Evolutionary conservation across 2,888 invertebrate genomes (phyloP).

Genomic region (Anthophora plumipes): DNA sequence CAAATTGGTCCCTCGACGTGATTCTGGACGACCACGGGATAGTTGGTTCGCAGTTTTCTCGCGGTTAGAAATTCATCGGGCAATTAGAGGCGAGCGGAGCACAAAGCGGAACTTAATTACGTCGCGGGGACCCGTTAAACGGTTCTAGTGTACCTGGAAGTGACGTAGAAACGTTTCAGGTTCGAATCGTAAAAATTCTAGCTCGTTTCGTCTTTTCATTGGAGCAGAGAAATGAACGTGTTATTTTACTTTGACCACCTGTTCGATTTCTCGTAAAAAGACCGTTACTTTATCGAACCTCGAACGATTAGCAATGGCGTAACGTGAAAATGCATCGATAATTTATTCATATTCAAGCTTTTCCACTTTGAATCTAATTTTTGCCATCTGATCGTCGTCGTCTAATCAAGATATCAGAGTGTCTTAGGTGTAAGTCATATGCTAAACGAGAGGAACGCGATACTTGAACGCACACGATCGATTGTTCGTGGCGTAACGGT

Average conservation of each 20-base stretch:
- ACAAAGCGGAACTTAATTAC: slow-evolving; percentile 80
- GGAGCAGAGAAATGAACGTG: slow-evolving; percentile 33
- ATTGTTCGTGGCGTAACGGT: slow-evolving; percentile 66
- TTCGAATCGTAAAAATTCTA: slow-evolving; percentile 34
- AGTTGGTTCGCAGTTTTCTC: slow-evolving; percentile 12
- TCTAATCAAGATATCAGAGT: slow-evolving; percentile 66
- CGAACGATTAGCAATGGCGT: too few relatives aligned
- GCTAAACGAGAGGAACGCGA: slow-evolving; percentile 54
- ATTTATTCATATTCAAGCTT: too few relatives aligned
- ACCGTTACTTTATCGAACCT: too few relatives aligned
- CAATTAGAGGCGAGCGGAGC: slow-evolving; percentile 75
- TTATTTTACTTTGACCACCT: too few relatives aligned
- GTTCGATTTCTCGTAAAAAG: too few relatives aligned
- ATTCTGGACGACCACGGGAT: not conserved
- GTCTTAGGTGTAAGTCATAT: slow-evolving; percentile 52
- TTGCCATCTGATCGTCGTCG: too few relatives aligned
- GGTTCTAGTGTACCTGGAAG: slow-evolving; percentile 25
- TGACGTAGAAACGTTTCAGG: slow-evolving; percentile 20
- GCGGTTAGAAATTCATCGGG: slow-evolving; percentile 61
- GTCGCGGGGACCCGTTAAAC: slow-evolving; percentile 47
- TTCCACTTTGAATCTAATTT: too few relatives aligned
- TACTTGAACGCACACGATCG: slow-evolving; percentile 42
- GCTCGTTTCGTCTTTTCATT: not conserved
- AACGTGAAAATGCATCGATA: too few relatives aligned
- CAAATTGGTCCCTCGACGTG: not conserved